phyloP scores from a whole-genome alignment of 2,113 vertebrate genomes.

The Brachyhypopomus occidentalis region DNA sequence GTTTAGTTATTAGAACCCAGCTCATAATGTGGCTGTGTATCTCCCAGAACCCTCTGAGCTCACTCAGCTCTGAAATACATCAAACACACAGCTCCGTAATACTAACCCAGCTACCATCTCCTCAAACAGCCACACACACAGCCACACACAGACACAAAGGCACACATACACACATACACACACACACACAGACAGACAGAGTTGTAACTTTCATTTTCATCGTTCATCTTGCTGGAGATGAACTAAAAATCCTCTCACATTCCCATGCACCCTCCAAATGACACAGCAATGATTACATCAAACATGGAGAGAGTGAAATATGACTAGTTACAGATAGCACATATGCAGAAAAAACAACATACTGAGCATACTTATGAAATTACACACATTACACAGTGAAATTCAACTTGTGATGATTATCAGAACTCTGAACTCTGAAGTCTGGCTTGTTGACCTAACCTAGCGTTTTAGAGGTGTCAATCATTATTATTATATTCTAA shows the following conservation, averaged over 20 bases:
- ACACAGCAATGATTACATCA: background rate
- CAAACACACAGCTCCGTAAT: background rate
- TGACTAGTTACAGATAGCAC: too few relatives aligned
- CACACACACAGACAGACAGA: constrained; percentile 2
- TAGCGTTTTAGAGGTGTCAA: too few relatives aligned
- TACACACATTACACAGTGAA: too few relatives aligned
- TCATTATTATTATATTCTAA: too few relatives aligned
- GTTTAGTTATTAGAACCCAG: constrained; percentile 20
- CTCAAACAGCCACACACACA: background rate
- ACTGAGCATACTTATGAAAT: too few relatives aligned
- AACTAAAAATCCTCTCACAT: background rate
- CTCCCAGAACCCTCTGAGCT: background rate
- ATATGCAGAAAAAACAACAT: background rate
- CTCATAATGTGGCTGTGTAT: background rate
- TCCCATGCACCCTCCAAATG: background rate
- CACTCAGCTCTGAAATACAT: constrained; percentile 19
- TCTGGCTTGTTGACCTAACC: too few relatives aligned
- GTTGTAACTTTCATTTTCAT: background rate
- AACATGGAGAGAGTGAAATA: background rate
- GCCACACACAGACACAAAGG: background rate
- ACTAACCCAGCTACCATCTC: background rate
- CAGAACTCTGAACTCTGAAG: too few relatives aligned
- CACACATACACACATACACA: background rate
- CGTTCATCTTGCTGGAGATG: background rate
- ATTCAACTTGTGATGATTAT: too few relatives aligned